phyloP scores from a whole-genome alignment of 2,797 vertebrate species.

The Triplophysa yarkandensis region DNA sequence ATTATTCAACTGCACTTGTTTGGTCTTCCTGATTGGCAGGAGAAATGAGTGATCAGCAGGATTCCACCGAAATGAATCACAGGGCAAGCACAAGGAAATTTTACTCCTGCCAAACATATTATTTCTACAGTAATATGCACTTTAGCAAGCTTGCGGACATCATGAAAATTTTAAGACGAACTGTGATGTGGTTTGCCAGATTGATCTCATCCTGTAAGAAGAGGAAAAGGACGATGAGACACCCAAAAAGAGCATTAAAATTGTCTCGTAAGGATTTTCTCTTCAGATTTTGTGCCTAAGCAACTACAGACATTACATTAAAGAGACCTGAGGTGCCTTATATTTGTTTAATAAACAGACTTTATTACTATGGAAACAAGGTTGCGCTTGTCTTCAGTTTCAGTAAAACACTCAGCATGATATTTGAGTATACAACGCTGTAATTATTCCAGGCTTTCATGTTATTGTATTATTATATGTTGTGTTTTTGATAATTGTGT shows the following conservation, averaged over 20 bases:
- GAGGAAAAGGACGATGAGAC: background rate
- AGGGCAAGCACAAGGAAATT: slow-evolving; percentile 12
- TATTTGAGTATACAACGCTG: background rate
- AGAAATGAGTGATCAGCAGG: slow-evolving; percentile 63
- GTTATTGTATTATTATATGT: background rate
- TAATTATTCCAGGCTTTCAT: slow-evolving; percentile 7
- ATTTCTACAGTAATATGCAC: slow-evolving; percentile 8
- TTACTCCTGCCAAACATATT: slow-evolving; percentile 22
- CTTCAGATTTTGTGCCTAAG: background rate
- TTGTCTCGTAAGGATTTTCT: background rate
- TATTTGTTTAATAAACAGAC: slow-evolving; percentile 15
- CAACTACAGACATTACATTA: slow-evolving; percentile 13
- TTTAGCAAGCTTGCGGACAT: background rate
- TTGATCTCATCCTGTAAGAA: slow-evolving; percentile 2
- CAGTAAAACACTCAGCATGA: background rate
- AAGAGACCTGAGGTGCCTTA: slow-evolving; percentile 1
- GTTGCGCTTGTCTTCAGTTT: background rate
- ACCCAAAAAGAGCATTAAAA: background rate
- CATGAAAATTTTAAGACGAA: slow-evolving; percentile 19
- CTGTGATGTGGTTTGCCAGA: slow-evolving; percentile 12
- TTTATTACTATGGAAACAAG: slow-evolving; percentile 27
- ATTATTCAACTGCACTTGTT: slow-evolving; percentile 59
- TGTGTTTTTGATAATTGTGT: background rate
- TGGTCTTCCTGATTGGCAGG: slow-evolving; percentile 61
- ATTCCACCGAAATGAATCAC: slow-evolving; percentile 61